A percentile compares a stretch with the other conserved stretches of the same genome.
phyloP scores from a whole-genome alignment of 2,113 vertebrate genomes.

The Piprites chloris region DNA sequence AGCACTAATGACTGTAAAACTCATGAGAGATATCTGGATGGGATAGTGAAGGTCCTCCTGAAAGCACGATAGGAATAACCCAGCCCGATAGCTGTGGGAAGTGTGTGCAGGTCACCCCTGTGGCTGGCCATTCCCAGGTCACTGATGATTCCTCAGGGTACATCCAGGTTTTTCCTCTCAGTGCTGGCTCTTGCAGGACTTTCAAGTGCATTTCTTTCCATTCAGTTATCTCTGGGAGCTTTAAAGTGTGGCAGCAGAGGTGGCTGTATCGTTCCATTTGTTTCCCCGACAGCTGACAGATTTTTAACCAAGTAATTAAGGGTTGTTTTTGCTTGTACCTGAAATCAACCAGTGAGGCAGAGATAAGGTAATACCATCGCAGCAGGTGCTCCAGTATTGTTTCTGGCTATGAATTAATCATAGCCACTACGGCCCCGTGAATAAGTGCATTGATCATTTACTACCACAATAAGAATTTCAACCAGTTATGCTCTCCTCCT shows the following conservation, averaged over 20 bases:
- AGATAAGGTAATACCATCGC: conserved; percentile 20
- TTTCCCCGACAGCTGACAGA: neutral
- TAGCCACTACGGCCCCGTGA: neutral
- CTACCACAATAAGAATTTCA: conserved; percentile 25
- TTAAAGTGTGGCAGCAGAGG: neutral
- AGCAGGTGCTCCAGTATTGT: conserved; percentile 21
- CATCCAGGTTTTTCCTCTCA: neutral
- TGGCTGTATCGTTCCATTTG: neutral
- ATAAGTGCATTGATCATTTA: conserved; percentile 40
- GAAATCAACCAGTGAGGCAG: conserved; percentile 28
- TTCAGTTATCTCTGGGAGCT: neutral
- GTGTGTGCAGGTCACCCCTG: neutral
- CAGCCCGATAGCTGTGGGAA: neutral
- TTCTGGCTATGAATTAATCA: conserved; percentile 51
- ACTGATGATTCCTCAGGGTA: neutral
- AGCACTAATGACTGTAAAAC: neutral
- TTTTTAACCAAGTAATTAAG: conserved; percentile 58
- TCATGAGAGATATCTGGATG: neutral
- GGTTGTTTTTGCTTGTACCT: conserved; percentile 10
- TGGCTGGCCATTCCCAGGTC: neutral
- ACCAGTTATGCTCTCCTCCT: neutral
- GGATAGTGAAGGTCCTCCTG: neutral
- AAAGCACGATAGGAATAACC: neutral
- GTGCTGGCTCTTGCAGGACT: neutral
- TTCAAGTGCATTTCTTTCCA: neutral